Base-by-base conservation (phyloP, 2,797 vertebrate species). In the Melanotaenia maccullochi region DNA sequence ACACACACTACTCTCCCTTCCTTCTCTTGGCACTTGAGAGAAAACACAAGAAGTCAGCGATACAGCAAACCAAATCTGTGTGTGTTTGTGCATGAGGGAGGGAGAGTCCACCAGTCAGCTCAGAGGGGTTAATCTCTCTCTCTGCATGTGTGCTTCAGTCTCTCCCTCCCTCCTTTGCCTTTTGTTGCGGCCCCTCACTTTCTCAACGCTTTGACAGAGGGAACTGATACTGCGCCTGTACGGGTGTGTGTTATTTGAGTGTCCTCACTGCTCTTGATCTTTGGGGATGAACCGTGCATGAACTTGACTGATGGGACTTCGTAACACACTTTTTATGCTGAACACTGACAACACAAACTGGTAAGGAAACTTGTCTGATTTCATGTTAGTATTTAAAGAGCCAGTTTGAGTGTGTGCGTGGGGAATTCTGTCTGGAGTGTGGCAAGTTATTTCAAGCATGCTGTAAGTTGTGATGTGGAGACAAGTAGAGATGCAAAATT, bases 181-280 rank as follows among this genome's bases (percentile, higher is more conserved):
- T 91, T 93, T 90, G 88, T 89, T 93, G 89, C 84, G 81, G 90
- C 90, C 89, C 88, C 89, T 89, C 80, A 89, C 88, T 93, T 89
- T 86, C 73, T 84, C 90, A 88, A 82, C 78, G 85, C 86, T 92
- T 83, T 79, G 85, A 81, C 78, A 82, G 84, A 85, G 78, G 88
- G 90, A 91, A 91, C 82, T 79, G 87, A 90, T 90, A 82, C 81
- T 65, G 69, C 76, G 79, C 74, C 67, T 78, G 66, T 54, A 76
- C 47, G 42, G 49, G 58, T 71, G 35, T 82, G 44, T 68, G 76
- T 82, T 58, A 61, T 73, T 68, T 66, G 77, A 66, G 73, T 63
- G 73, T 86, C 80, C 42, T 73, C 65, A 32, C 49, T 22, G 18
- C 71, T 68, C 71, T 65, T 7, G 30, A 58, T 67, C 72, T 78